Evolutionary conservation across 2,888 invertebrate species (phyloP).

Genomic region (Pocota personata): DNA sequence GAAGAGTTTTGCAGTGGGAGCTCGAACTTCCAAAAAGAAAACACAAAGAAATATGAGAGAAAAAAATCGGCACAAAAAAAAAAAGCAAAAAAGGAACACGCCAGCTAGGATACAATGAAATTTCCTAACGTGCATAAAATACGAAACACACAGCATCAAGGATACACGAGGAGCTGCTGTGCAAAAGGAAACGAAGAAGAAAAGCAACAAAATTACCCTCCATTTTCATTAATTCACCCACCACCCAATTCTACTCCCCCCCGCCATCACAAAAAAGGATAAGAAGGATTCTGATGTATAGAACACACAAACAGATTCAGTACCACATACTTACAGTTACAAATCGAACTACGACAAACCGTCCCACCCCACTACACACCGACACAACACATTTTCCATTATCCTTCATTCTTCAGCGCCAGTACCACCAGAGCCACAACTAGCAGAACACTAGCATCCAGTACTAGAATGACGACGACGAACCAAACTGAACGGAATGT

Average conservation of each 20-base stretch:
- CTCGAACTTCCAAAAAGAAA: conserved; percentile 33
- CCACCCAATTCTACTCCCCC: too few relatives aligned
- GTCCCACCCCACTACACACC: not conserved
- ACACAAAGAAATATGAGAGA: conserved; percentile 46
- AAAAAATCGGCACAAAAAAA: conserved; percentile 9
- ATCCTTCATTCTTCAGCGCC: conserved; percentile 54
- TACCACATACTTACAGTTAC: conserved; percentile 72
- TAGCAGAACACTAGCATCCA: conserved; percentile 57
- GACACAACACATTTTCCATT: conserved; percentile 67
- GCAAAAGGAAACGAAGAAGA: conserved; percentile 34
- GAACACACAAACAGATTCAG: conserved; percentile 58
- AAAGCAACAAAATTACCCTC: conserved; percentile 71
- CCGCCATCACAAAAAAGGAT: conserved; percentile 43
- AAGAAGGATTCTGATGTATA: conserved; percentile 37
- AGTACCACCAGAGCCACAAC: conserved; percentile 12
- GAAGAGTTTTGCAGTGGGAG: conserved; percentile 46
- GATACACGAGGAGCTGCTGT: conserved; percentile 40
- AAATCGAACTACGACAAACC: conserved; percentile 69
- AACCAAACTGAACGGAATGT: conserved; percentile 59
- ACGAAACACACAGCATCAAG: conserved; percentile 65
- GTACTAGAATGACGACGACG: conserved; percentile 31
- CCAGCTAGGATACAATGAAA: conserved; percentile 67
- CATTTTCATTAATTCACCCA: conserved; percentile 63
- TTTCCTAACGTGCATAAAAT: conserved; percentile 71
- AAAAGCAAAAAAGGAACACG: conserved; percentile 30